phyloP scores from a whole-genome alignment of 2,888 invertebrate species.

The Cephus sareptanus region DNA sequence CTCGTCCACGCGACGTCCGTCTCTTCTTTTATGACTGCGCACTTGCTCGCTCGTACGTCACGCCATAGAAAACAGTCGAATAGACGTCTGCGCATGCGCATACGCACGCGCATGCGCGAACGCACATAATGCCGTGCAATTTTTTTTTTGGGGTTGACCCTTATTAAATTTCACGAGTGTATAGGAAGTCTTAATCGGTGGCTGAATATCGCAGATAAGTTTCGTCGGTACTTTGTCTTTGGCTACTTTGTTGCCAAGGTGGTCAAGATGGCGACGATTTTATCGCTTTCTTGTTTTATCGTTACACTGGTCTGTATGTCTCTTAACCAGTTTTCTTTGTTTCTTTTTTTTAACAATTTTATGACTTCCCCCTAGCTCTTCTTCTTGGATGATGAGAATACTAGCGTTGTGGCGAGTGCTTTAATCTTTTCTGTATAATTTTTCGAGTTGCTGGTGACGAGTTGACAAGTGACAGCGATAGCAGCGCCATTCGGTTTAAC shows the following conservation, averaged over 20 bases:
- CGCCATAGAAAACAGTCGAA: background rate
- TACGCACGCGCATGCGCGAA: background rate
- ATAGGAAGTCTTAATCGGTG: slow-evolving; percentile 42
- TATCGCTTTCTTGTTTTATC: background rate
- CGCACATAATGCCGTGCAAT: background rate
- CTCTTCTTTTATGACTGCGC: background rate
- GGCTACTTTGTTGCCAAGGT: slow-evolving; percentile 35
- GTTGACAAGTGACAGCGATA: background rate
- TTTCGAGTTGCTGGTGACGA: background rate
- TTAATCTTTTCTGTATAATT: background rate
- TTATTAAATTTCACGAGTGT: slow-evolving; percentile 42
- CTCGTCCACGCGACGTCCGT: background rate
- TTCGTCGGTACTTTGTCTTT: slow-evolving; percentile 22
- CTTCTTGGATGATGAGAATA: background rate
- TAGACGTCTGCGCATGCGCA: background rate
- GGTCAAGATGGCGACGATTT: background rate
- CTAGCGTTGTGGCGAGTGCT: background rate
- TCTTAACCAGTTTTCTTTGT: background rate
- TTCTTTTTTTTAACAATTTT: background rate
- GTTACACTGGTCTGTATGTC: background rate
- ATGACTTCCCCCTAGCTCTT: background rate
- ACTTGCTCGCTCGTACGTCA: background rate
- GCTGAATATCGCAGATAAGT: slow-evolving; percentile 26
- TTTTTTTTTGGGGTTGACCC: slow-evolving; percentile 25
- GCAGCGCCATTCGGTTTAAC: background rate